Evolutionary conservation across 2,797 vertebrate genomes (phyloP).

Genomic region (Eurystomus glaucurus): DNA sequence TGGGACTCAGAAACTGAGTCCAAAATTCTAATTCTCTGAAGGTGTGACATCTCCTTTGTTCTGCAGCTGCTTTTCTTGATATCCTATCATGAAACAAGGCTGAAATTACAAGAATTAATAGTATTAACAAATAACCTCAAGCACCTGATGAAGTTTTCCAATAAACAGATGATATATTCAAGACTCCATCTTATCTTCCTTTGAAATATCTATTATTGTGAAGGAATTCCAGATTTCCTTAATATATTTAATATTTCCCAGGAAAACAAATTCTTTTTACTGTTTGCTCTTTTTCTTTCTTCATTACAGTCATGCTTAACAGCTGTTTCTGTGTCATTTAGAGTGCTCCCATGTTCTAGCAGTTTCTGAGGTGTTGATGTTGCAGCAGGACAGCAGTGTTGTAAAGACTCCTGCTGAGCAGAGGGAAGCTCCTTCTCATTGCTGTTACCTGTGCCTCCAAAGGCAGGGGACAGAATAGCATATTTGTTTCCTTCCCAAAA

Average conservation of each 20-base stretch:
- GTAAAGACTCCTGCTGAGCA: background rate
- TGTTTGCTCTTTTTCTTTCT: background rate
- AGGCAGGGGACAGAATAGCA: background rate
- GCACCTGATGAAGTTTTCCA: background rate
- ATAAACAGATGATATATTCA: background rate
- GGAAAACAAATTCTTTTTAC: background rate
- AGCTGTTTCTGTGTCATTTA: background rate
- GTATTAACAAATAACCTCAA: background rate
- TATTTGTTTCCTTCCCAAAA: background rate
- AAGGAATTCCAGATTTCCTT: background rate
- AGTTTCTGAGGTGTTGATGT: background rate
- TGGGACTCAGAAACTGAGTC: background rate
- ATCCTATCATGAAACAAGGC: background rate
- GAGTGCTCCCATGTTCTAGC: background rate
- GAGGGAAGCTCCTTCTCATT: background rate
- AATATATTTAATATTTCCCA: background rate
- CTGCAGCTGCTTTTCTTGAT: background rate
- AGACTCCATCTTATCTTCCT: background rate
- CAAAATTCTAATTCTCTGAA: background rate
- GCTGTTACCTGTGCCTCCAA: background rate
- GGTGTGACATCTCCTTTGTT: background rate
- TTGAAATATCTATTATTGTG: background rate
- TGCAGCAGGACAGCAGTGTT: background rate
- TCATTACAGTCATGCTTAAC: accelerated
- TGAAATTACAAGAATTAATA: background rate